Evolutionary conservation across 2,797 vertebrate species (phyloP).

Genomic region (Discoglossus pictus): DNA sequence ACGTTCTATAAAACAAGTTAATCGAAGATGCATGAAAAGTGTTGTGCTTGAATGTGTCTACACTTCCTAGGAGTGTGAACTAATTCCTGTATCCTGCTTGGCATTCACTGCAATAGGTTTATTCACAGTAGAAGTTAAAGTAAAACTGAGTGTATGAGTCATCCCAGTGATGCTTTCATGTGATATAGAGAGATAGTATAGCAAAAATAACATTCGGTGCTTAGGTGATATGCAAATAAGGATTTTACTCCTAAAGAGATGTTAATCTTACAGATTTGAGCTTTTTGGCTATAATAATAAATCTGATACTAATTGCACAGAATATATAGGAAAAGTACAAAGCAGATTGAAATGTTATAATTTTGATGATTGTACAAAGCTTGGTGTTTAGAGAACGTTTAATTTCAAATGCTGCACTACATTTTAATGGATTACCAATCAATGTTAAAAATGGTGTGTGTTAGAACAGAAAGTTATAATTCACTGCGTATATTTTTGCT

Average conservation of each 20-base stretch:
- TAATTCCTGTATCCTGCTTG: constrained; percentile 20
- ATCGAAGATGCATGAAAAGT: constrained; percentile 14
- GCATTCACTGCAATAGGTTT: constrained; percentile 23
- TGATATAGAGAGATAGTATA: constrained; percentile 18
- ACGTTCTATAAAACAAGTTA: constrained; percentile 3
- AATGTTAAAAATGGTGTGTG: too few species aligned
- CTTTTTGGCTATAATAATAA: constrained; percentile 17
- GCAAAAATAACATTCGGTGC: constrained; percentile 3
- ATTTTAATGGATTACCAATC: too few species aligned
- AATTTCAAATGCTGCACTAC: too few species aligned
- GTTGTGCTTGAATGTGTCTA: constrained; percentile 17
- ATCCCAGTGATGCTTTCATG: constrained; percentile 10
- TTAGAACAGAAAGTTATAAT: too few species aligned
- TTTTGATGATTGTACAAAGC: not conserved
- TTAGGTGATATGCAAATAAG: constrained; percentile 5
- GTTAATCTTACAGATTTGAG: too few species aligned
- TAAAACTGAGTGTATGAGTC: constrained; percentile 24
- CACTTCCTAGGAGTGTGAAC: constrained; percentile 26
- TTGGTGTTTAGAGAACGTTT: not conserved
- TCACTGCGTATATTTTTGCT: too few species aligned
- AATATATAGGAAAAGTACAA: constrained; percentile 20
- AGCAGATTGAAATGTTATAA: constrained; percentile 2
- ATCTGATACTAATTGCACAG: constrained; percentile 32
- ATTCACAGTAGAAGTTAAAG: constrained; percentile 32
- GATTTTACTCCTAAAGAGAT: not conserved